Percentiles rank a stretch among this genome's conserved stretches.
These are phyloP conservation scores for Stichopus chloronotus DNA, from an alignment of 35 echinoderm and acorn worm genomes.

Conservation along the genomic window DNA sequence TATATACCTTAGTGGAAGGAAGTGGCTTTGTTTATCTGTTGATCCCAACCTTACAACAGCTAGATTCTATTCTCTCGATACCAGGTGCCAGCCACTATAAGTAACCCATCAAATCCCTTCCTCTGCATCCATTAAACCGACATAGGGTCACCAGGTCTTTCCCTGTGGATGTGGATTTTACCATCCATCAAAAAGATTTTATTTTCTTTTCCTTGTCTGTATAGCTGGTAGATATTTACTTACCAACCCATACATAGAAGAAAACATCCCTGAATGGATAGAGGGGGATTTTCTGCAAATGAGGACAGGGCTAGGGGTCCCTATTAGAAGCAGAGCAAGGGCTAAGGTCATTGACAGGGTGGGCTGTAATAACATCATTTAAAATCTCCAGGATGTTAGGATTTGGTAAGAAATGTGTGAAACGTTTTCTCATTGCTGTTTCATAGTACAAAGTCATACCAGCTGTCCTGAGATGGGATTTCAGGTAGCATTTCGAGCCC, in stretches of 20 bases:
- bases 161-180: neutral
- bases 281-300: neutral
- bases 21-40: too few species aligned
- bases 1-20: too few species aligned
- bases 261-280: too few species aligned
- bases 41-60: too few species aligned
- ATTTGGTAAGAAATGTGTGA: neutral
- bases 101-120: neutral
- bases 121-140: neutral
- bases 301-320: neutral
- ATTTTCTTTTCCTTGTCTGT: neutral
- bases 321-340: neutral
- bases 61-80: too few species aligned
- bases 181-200: neutral
- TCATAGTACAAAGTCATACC: too few species aligned
- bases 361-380: neutral
- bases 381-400: neutral
- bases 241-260: neutral
- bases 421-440: neutral
- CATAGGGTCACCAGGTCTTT: neutral
- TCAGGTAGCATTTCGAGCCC: too few species aligned
- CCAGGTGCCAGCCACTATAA: too few species aligned
- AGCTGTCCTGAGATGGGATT: too few species aligned
- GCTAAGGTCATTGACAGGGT: neutral
- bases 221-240: neutral